phyloP scores from a whole-genome alignment of 2,888 invertebrate species.

The Hirtodrosophila duncani region DNA sequence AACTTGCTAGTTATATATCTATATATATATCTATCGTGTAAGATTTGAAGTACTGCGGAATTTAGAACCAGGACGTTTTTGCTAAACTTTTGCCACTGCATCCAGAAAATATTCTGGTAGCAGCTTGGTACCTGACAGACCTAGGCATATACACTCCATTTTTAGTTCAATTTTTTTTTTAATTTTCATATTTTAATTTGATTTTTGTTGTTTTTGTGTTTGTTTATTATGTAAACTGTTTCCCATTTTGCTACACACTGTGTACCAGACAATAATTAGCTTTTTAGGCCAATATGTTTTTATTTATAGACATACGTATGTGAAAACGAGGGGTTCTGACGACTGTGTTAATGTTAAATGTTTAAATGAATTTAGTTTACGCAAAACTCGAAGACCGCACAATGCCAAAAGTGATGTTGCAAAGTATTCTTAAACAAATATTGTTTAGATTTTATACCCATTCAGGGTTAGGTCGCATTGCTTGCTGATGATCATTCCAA shows the following conservation, averaged over 20 bases:
- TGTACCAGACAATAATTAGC: conserved; percentile 65
- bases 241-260: conserved; percentile 22
- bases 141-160: too few relatives aligned
- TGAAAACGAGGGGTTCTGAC: too few relatives aligned
- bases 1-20: too few relatives aligned
- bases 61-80: too few relatives aligned
- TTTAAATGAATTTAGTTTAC: conserved; percentile 23
- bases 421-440: conserved; percentile 53
- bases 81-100: conserved; percentile 15
- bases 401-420: conserved; percentile 65
- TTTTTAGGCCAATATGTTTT: conserved; percentile 28
- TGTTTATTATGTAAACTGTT: conserved; percentile 18
- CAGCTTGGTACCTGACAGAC: conserved; percentile 20
- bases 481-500: conserved; percentile 27
- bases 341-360: conserved; percentile 21
- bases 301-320: not conserved
- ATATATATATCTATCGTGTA: too few relatives aligned
- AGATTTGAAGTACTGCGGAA: too few relatives aligned
- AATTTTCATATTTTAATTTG: conserved; percentile 11
- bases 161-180: conserved; percentile 16
- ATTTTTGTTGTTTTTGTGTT: conserved; percentile 5
- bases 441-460: conserved; percentile 43
- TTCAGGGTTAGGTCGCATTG: conserved; percentile 24
- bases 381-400: conserved; percentile 52
- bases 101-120: conserved; percentile 8